Conservation (phyloP, 2,888 invertebrate species). For the Crossocerus cetratus region DNA sequence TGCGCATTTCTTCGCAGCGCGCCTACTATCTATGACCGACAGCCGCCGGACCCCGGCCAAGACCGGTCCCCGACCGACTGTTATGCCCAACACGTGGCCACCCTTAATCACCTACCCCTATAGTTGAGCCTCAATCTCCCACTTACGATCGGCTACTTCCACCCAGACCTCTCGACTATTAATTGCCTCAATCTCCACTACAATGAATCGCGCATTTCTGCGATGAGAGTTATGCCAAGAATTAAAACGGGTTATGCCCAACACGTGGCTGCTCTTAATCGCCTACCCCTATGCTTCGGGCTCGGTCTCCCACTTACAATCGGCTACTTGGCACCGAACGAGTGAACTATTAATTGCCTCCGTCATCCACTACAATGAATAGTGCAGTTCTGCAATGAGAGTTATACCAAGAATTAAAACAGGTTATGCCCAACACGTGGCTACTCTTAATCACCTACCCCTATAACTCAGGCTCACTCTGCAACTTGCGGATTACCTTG, state of each 20-base stretch:
- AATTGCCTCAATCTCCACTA: too few relatives aligned
- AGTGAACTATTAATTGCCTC: too few relatives aligned
- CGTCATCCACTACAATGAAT: too few relatives aligned
- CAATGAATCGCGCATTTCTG: too few relatives aligned
- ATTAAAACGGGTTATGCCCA: neutral
- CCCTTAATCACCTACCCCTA: neutral
- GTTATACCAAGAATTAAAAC: too few relatives aligned
- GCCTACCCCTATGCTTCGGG: neutral
- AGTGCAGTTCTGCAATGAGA: too few relatives aligned
- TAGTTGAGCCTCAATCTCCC: neutral
- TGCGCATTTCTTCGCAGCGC: neutral
- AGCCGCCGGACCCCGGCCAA: neutral
- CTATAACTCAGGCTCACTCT: neutral
- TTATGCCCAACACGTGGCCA: neutral
- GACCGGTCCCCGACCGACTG: neutral
- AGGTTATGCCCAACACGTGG: neutral
- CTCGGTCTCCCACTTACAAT: neutral
- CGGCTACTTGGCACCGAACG: too few relatives aligned
- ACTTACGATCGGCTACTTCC: too few relatives aligned
- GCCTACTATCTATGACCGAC: neutral
- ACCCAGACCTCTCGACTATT: too few relatives aligned
- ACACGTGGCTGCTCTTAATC: neutral
- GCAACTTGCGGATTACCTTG: neutral
- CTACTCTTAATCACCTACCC: neutral
- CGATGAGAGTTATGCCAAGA: too few relatives aligned